Base-by-base conservation (phyloP, 2,797 vertebrate species). In the Poecilia velifera region DNA sequence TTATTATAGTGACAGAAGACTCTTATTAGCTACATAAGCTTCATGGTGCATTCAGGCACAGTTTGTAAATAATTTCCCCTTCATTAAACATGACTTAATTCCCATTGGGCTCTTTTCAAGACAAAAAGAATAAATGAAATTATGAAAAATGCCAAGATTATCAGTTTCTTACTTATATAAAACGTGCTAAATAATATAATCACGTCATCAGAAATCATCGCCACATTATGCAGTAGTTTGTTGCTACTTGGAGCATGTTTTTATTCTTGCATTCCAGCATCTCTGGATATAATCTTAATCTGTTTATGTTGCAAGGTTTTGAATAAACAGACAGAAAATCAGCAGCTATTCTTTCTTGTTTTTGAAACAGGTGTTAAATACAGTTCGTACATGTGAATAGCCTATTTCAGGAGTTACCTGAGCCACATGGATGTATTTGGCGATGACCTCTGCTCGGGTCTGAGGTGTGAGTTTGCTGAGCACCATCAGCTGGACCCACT, bases 401-500 rank as follows among this genome's bases (percentile, higher is more conserved):
- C 4, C 20, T 39, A 14, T 22, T 3, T 13, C 12, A 36, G 45
- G 47, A 46, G 84, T 87, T 95, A 99, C 98, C 97, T 99, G 97
- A 68, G 98, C 97, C 84, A 99, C 97, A 49, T 98, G 96, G 91
- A 99, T 99, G 92, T 98, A 99, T 89, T 99, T 99, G 80, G 97
- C 97, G 91, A 99, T 98, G 86, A 99, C 98, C 81, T 98, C 96
- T 73, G 97, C 98, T 22, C 98, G 96, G 91, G 97, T 97, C 88
- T 97, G 97, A 14, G 98, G 96, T 3, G 97, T 99, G 34, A 97
- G 97, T 90, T 99, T 99, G 94, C 97, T 99, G 77, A 99, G 97
- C 86, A 99, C 97, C 98, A 99, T 99, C 86, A 99, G 94, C 79
- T 99, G 98, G 66, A 99, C 98, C 98, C 98, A 99, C 86, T 99